phyloP scores from a whole-genome alignment of 2,888 invertebrate species.

The Zygogramma bicolorata region DNA sequence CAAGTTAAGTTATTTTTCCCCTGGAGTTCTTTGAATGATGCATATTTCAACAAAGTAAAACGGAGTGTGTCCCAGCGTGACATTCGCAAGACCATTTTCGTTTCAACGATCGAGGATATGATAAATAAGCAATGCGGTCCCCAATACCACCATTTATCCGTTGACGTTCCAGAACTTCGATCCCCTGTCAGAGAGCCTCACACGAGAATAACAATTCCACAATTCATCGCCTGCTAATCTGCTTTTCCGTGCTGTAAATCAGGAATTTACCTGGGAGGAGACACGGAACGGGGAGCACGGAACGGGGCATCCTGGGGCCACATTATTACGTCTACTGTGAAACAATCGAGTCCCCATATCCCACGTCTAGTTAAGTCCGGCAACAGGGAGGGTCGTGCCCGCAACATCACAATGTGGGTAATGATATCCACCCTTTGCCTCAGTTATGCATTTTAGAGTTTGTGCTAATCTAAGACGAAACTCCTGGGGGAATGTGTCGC shows the following conservation, averaged over 20 bases:
- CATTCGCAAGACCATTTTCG: no score
- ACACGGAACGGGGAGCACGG: conserved; percentile 36
- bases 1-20: no score
- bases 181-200: neutral
- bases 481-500: conserved; percentile 33
- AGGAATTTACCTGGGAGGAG: conserved; percentile 2
- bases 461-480: conserved; percentile 55
- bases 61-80: no score
- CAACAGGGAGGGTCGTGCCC: conserved; percentile 28
- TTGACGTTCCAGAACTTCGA: neutral
- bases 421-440: conserved; percentile 53
- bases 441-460: conserved; percentile 58
- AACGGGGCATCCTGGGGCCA: conserved; percentile 44
- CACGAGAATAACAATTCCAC: conserved; percentile 17
- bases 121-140: neutral
- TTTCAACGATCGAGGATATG: neutral
- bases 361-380: conserved; percentile 58
- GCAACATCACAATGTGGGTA: conserved; percentile 52
- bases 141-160: neutral
- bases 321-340: conserved; percentile 52
- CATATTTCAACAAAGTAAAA: no score
- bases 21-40: no score
- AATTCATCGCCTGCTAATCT: conserved; percentile 15
- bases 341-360: conserved; percentile 54
- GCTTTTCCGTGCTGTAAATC: conserved; percentile 17